Conservation (phyloP, 2,797 vertebrate species). For the Cirrhinus mrigala region DNA sequence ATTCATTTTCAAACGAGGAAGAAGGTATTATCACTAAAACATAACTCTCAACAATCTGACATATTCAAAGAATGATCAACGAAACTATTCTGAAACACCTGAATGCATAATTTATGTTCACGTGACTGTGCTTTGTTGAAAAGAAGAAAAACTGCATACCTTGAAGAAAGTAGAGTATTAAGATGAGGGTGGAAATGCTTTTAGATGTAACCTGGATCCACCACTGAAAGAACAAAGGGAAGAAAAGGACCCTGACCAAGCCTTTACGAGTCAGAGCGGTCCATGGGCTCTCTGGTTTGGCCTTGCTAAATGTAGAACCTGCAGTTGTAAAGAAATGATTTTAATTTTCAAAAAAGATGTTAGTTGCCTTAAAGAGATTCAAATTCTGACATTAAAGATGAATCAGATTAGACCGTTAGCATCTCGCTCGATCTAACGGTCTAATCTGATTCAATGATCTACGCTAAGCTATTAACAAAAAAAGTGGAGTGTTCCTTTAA, state of each 20-base stretch:
- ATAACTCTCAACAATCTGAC: background rate
- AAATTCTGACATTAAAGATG: no score
- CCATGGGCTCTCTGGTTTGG: conserved; percentile 97
- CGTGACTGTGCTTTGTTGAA: background rate
- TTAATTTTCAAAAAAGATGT: background rate
- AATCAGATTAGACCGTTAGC: no score
- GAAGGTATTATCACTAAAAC: background rate
- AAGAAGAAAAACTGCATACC: conserved; percentile 72
- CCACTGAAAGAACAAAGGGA: conserved; percentile 95
- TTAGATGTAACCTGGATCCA: conserved; percentile 97
- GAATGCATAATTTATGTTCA: background rate
- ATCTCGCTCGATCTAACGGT: no score
- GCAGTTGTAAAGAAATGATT: background rate
- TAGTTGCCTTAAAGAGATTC: background rate
- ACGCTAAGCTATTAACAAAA: no score
- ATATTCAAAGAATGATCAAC: background rate
- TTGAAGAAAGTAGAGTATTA: conserved; percentile 93
- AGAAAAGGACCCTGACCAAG: conserved; percentile 92
- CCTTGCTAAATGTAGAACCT: conserved; percentile 98
- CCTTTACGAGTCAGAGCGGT: conserved; percentile 92
- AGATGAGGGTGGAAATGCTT: conserved; percentile 88
- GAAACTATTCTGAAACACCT: background rate
- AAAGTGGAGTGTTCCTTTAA: no score
- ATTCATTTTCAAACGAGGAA: background rate
- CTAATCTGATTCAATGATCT: no score